Base-by-base conservation (phyloP, 35 echinoderm and acorn worm genomes). In the Eucidaris tribuloides region DNA sequence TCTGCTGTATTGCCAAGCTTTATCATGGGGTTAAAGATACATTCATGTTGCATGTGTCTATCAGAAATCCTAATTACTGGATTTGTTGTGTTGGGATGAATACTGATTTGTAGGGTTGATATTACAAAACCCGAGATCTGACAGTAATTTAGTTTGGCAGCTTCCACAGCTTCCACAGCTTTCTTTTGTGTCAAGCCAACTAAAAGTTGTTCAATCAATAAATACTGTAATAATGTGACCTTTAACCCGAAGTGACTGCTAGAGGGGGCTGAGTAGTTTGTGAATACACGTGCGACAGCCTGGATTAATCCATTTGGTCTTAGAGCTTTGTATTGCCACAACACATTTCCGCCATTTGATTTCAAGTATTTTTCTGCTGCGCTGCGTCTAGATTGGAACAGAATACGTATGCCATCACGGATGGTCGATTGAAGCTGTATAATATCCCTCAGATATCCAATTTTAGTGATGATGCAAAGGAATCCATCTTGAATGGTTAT, bases 341-440 rank as follows among this genome's bases (percentile, higher is more conserved):
- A 32, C 7, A 57, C 88, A 14, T 48, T 70, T 65, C 65, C 83
- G 84, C 90, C 87, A 52, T 9, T 19, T 64, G 88, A 88, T 55
- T 77, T 82, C 23, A 93, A 79, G 45, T 83, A 88, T 77, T 76
- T 90, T 55, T n/a, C n/a, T n/a, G n/a, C n/a, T n/a, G n/a, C n/a
- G n/a, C n/a, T n/a, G n/a, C n/a, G n/a, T n/a, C n/a, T n/a, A n/a
- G n/a, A n/a, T n/a, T n/a, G n/a, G n/a, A n/a, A n/a, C n/a, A n/a
- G n/a, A n/a, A n/a, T n/a, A n/a, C n/a, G n/a, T n/a, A n/a, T n/a
- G n/a, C n/a, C 81, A 84, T 38, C 7, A 46, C 14, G 41, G 20
- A n/a, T 41, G 0, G 54, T 22, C 71, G 42, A 84, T 82, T 0
- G 63, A 62, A 7, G 82, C 63, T 5, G 46, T 58, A 20, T 79